Evolutionary conservation across 2,888 invertebrate genomes (phyloP).

Genomic region (Protonemura montana): DNA sequence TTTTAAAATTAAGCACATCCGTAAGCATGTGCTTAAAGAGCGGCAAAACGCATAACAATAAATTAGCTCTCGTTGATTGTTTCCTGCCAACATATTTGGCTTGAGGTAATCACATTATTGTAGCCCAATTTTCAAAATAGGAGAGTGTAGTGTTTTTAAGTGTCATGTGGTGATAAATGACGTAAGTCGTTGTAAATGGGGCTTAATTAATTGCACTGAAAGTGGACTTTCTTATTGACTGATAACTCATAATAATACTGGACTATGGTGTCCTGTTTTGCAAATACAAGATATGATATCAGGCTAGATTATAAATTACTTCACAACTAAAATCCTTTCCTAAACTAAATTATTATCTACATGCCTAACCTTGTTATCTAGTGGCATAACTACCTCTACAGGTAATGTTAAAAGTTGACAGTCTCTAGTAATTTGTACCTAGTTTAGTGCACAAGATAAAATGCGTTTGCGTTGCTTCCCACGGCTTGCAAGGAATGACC

Average conservation of each 20-base stretch:
- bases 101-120: no score
- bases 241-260: not conserved
- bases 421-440: constrained; percentile 2
- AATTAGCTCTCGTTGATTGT: no score
- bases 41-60: no score
- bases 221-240: not conserved
- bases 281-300: not conserved
- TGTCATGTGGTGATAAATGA: no score
- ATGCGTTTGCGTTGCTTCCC: not conserved
- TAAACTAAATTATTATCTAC: not conserved
- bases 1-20: no score
- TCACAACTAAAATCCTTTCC: not conserved
- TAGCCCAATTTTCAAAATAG: no score
- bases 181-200: no score
- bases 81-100: no score
- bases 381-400: not conserved
- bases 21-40: no score
- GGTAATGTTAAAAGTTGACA: not conserved
- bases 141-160: no score
- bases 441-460: not conserved
- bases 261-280: no score
- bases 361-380: not conserved
- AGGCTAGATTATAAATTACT: not conserved
- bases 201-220: no score
- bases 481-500: not conserved